Base-by-base conservation (phyloP, 2,888 invertebrate species). In the Dyspetes luteomarginatus region DNA sequence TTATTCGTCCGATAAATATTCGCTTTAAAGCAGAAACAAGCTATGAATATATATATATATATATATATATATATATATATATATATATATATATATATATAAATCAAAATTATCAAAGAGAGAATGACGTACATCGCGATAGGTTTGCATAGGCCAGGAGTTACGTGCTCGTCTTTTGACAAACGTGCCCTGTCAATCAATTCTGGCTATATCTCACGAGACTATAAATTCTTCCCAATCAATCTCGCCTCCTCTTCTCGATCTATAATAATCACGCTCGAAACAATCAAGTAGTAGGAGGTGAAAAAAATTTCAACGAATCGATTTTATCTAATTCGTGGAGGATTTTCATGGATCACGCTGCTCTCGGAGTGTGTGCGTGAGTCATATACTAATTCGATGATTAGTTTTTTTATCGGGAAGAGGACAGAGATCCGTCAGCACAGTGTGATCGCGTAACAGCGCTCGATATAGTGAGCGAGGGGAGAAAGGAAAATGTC, bases 371-470 rank as follows among this genome's bases (percentile, higher is more conserved):
- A 48, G 15, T 48, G 36, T 36, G n/a, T 48, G 5, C 48, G 15
- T 48, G 48, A 48, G 15, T 48, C 48, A 48, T 48, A 48, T 48
- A 17, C 48, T 5, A 48, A 17, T 48, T 48, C 48, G 48, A 48
- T 48, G 48, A 48, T 48, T 12, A 12, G 5, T n/a, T n/a, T n/a
- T 48, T 48, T 48, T 48, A 48, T 17, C 5, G 15, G 2, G 48
- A 48, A 48, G n/a, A n/a, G 48, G 1, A 5, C 17, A 15, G 48
- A 5, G 43, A 43, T 9, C 12, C 36, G 36, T 36, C 43, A 5
- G 43, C 17, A n/a, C 19, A 48, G 5, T 19, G 19, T 9, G 9
- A 12, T 7, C 9, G 36, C 36, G 36, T 2, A 12, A 36, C 9
- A 36, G 36, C 7, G 12, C 3, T 28, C 3, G 28, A 36, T 7